These are phyloP conservation scores for Zonotrichia leucophrys DNA, from an alignment of 2,113 vertebrate genomes.

Conservation along the genomic window DNA sequence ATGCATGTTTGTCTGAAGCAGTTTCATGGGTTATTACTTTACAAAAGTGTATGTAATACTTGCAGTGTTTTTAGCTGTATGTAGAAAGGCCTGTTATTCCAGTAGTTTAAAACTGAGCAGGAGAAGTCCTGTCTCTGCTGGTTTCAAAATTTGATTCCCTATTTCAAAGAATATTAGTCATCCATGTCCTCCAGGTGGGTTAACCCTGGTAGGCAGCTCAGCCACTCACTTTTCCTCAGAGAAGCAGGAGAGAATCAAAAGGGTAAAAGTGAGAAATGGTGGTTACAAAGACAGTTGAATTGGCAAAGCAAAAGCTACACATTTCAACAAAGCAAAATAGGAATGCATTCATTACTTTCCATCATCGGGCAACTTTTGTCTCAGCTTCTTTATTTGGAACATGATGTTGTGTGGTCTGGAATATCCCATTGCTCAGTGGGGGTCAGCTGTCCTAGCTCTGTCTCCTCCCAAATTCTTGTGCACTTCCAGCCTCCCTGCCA, in stretches of 20 bases:
- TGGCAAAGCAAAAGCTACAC: not conserved
- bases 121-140: not conserved
- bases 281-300: not conserved
- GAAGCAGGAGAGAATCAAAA: not conserved
- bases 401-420: not conserved
- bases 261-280: not conserved
- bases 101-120: not conserved
- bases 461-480: not conserved
- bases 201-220: not conserved
- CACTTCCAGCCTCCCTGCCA: not conserved
- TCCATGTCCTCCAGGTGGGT: not conserved
- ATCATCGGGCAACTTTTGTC: not conserved
- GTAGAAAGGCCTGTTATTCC: not conserved
- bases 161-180: not conserved
- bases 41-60: not conserved
- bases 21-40: not conserved
- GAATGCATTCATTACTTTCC: not conserved
- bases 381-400: not conserved
- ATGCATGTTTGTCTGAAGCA: not conserved
- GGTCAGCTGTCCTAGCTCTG: not conserved
- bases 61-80: not conserved
- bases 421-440: not conserved
- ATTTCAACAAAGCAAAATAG: not conserved
- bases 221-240: rapidly evolving
- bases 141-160: not conserved